A percentile compares a stretch with the other conserved stretches of the same genome.
phyloP scores from a whole-genome alignment of 1,140 invertebrate genomes.

The Capitella teleta region DNA sequence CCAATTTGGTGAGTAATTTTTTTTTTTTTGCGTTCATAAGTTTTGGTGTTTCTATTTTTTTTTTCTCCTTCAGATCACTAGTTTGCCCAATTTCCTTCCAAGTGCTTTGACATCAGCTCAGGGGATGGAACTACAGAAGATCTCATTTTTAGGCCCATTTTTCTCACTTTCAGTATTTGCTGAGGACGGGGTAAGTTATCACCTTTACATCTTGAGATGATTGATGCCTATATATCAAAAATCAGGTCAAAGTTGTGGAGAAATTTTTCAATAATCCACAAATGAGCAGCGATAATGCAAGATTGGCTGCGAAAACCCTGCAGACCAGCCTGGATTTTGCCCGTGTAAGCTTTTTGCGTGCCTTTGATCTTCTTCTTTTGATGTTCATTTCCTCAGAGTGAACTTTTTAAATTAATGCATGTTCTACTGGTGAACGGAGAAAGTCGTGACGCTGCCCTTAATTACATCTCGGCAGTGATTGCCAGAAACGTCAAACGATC shows the following conservation, averaged over 20 bases:
- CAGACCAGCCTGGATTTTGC: slow-evolving; percentile 34
- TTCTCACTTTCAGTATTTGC: slow-evolving; percentile 79
- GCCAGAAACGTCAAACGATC: slow-evolving; percentile 73
- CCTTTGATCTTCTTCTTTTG: background rate
- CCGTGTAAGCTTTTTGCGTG: slow-evolving; percentile 22
- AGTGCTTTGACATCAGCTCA: background rate
- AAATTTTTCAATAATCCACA: slow-evolving; percentile 38
- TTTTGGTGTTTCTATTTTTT: background rate
- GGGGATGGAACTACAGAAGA: slow-evolving; percentile 60
- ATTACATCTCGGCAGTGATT: slow-evolving; percentile 65
- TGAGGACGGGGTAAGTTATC: slow-evolving; percentile 52
- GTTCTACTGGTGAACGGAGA: slow-evolving; percentile 67
- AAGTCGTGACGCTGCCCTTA: slow-evolving; percentile 61
- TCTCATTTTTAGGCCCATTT: slow-evolving; percentile 80
- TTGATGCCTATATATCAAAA: background rate
- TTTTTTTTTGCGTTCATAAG: background rate
- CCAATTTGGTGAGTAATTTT: slow-evolving; percentile 55
- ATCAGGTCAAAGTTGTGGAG: slow-evolving; percentile 39
- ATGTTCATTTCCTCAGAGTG: slow-evolving; percentile 33
- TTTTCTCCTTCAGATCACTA: background rate
- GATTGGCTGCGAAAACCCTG: slow-evolving; percentile 30
- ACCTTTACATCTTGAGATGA: background rate
- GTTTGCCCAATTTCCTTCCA: background rate
- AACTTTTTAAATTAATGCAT: slow-evolving; percentile 71
- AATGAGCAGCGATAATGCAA: slow-evolving; percentile 28